Base-by-base conservation (phyloP, 2,113 vertebrate species). In the Micromys minutus region DNA sequence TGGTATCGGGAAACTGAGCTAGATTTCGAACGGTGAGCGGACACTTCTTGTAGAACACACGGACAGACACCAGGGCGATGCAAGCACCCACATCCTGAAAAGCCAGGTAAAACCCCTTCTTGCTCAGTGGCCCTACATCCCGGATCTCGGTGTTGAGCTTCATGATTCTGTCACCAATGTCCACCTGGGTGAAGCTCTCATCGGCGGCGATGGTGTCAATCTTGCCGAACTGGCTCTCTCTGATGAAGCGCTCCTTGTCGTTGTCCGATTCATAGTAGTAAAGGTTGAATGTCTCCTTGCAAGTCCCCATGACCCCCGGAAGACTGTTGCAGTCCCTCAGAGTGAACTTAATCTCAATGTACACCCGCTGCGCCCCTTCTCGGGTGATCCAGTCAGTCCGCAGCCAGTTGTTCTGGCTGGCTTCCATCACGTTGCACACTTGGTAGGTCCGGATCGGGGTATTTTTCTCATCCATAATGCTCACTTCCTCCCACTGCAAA, bases 381-480 rank as follows among this genome's bases (percentile, higher is more conserved):
- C 99, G 99, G 36, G 99, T 99, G 98, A 99, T 99, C 99, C 99
- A 99, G 97, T 99, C 99, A 95, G 99, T 99, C 98, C 99, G 99
- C 92, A 99, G 98, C 99, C 99, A 99, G 89, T 99, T 99, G 97
- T 99, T 99, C 98, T 99, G 99, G 95, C 98, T 99, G 88, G 99
- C 98, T 95, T 99, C 99, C 99, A 99, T 99, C 94, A 99, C 99
- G 0, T 99, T 99, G 97, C 99, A 99, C 97, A 99, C 99, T 97
- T 99, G 99, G 95, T 99, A 99, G 59, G 99, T 99, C 97, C 99
- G 99, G 95, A 99, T 99, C 1, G 99, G 99, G 76, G 99, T 99
- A 72, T 99, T 99, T 98, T 99, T 99, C 98, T 99, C 99, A 93
- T 99, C 99, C 99, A 99, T 99, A 92, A 99, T 99, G 93, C 99